Conservation (phyloP, 2,797 vertebrate species). For the Acanthurus tractus region DNA sequence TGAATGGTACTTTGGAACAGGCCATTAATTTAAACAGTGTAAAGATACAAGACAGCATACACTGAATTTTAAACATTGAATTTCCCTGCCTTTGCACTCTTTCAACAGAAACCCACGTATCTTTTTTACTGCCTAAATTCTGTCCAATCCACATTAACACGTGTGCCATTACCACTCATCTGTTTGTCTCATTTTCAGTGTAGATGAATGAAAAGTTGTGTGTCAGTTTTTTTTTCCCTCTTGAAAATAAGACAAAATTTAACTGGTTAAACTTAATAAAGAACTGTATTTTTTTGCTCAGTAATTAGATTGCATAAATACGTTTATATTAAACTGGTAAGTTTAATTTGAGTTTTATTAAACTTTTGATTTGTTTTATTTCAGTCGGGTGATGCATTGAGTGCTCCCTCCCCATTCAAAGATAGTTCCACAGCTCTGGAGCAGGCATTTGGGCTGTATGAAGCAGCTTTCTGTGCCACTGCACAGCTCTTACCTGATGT, state of each 20-base stretch:
- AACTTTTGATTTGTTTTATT: constrained; percentile 21
- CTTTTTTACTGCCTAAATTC: constrained; percentile 7
- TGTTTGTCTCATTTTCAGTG: constrained; percentile 41
- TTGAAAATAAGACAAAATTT: background rate
- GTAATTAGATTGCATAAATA: background rate
- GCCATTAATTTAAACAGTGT: background rate
- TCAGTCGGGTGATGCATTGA: constrained; percentile 54
- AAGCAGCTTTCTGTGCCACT: constrained; percentile 67
- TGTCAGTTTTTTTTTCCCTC: background rate
- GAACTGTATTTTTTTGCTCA: background rate
- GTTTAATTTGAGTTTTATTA: background rate
- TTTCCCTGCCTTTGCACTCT: background rate
- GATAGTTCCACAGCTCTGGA: constrained; percentile 65
- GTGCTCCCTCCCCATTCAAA: constrained; percentile 55
- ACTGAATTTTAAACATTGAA: background rate
- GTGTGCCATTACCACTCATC: constrained; percentile 31
- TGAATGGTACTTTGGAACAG: background rate
- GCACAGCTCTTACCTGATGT: constrained; percentile 58
- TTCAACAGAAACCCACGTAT: background rate
- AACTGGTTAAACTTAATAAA: background rate
- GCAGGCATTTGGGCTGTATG: constrained; percentile 72
- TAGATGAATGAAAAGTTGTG: constrained; percentile 13
- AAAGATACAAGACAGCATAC: background rate
- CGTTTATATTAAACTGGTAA: background rate
- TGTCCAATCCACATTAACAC: constrained; percentile 12